Percentiles rank a stretch among this genome's conserved stretches.
phyloP scores from a whole-genome alignment of 92 coral and sea anemone species.

The Bergia sp. region DNA sequence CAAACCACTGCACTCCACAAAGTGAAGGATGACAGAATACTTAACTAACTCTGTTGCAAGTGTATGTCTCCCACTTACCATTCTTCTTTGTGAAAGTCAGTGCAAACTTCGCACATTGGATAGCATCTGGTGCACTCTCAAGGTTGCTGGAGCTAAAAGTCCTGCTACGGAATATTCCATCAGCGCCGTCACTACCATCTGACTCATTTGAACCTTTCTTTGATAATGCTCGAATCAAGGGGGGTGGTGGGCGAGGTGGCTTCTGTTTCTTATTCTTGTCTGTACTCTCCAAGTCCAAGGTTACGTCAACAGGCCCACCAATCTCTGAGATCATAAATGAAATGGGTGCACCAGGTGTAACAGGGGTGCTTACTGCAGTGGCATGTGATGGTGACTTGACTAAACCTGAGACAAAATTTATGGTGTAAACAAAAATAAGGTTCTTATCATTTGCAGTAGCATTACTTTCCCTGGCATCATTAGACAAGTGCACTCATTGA shows the following conservation, averaged over 20 bases:
- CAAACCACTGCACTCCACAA: background rate
- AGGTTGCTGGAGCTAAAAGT: conserved; percentile 46
- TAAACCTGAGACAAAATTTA: conserved; percentile 48
- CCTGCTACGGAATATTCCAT: conserved; percentile 54
- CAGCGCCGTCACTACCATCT: conserved; percentile 62
- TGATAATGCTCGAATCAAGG: conserved; percentile 42
- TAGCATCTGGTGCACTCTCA: conserved; percentile 75
- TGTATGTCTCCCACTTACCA: conserved; percentile 55
- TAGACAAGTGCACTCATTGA: too few species aligned
- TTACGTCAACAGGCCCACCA: conserved; percentile 43
- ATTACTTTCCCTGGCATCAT: too few species aligned
- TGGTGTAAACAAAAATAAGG: background rate
- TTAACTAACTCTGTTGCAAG: background rate
- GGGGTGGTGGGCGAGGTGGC: conserved; percentile 81
- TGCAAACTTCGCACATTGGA: conserved; percentile 88
- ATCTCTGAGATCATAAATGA: conserved; percentile 67
- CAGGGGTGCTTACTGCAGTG: conserved; percentile 64
- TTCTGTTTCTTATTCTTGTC: conserved; percentile 65
- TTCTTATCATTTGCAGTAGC: too few species aligned
- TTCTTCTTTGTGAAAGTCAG: conserved; percentile 91
- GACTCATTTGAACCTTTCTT: conserved; percentile 57
- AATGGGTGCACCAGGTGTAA: conserved; percentile 76
- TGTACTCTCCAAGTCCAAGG: conserved; percentile 51
- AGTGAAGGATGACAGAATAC: background rate
- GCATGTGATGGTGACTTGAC: conserved; percentile 62